Evolutionary conservation across 2,113 vertebrate species (phyloP), one percentile per base, ranked within the genome.

Genomic region (Hymenochirus boettgeri): DNA sequence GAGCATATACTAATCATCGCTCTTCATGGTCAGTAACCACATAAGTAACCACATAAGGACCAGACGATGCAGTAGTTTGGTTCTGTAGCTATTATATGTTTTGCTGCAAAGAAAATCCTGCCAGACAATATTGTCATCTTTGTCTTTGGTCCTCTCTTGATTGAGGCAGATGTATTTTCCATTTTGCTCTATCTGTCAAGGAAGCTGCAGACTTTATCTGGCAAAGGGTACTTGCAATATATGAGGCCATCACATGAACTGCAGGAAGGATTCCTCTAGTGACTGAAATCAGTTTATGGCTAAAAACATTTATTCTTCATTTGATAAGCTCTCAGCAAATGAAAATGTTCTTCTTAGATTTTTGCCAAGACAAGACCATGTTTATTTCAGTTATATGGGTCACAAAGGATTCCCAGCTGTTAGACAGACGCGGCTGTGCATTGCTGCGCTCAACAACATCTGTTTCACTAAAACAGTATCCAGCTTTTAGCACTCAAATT

Each of bases 381-480:
- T 90, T 88, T 91, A 90, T 91, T 90, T 90, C 82, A 85, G 82
- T 90, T 96, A 96, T 97, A 93, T 98, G 95, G 96, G 95, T 99
- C 94, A 99, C 91, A 82, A 81, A 94, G 89, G 86, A 88, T 95
- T 95, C 92, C 96, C 96, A 99, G 96, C 94, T 99, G 95, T 94
- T 97, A 89, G 78, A 86, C 82, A 83, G 88, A 94, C 97, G n/a
- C 96, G 95, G 95, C 93, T 97, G 94, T 92, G 91, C 88, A 90
- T 94, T 89, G 91, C 91, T 91, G 89, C 90, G 86, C 93, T 93
- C 90, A 81, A 90, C 94, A 98, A 97, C 96, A 99, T 98, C 96
- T 99, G 96, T 93, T n/a, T 91, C 91, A 86, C 92, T 95, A 96
- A 98, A 98, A 93, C 95, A 96, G 93, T 90, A 94, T 95, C 94